Evolutionary conservation across 2,888 invertebrate species (phyloP).

Genomic region (Dynastes grantii): DNA sequence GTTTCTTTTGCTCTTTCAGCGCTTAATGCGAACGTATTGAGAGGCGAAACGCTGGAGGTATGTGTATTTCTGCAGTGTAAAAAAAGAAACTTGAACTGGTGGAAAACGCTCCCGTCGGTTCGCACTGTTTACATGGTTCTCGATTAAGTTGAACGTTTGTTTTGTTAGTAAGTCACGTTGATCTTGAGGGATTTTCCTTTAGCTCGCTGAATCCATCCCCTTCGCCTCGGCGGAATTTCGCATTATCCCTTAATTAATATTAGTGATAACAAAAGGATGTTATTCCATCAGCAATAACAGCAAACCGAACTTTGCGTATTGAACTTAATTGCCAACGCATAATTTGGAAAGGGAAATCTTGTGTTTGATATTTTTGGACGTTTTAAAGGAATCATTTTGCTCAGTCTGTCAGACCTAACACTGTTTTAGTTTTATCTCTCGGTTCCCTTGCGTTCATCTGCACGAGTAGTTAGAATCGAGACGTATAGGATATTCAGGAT

Average conservation of each 20-base stretch:
- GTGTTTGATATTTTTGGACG: too few relatives aligned
- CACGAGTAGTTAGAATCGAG: too few relatives aligned
- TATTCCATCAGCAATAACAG: not conserved
- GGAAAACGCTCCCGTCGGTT: slow-evolving; percentile 49
- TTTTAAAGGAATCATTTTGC: too few relatives aligned
- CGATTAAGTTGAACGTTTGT: slow-evolving; percentile 59
- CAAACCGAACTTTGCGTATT: not conserved
- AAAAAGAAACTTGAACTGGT: slow-evolving; percentile 34
- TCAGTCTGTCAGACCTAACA: too few relatives aligned
- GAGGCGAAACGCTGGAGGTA: slow-evolving; percentile 22
- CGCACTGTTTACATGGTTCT: slow-evolving; percentile 58
- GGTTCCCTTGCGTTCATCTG: too few relatives aligned
- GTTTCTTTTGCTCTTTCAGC: slow-evolving; percentile 42
- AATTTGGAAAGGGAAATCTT: not conserved
- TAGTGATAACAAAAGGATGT: slow-evolving; percentile 16
- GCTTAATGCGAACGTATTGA: slow-evolving; percentile 38
- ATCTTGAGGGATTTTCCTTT: slow-evolving; percentile 51
- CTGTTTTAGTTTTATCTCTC: too few relatives aligned
- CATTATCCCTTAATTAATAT: slow-evolving; percentile 46
- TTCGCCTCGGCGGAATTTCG: slow-evolving; percentile 5
- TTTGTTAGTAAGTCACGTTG: slow-evolving; percentile 56
- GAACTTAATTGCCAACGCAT: not conserved
- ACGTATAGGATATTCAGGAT: too few relatives aligned
- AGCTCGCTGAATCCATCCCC: slow-evolving; percentile 19
- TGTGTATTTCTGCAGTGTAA: slow-evolving; percentile 36